Percentiles rank a stretch among this genome's conserved stretches.
Conservation (phyloP, 2,797 vertebrate species). For the Mastacembelus armatus region DNA sequence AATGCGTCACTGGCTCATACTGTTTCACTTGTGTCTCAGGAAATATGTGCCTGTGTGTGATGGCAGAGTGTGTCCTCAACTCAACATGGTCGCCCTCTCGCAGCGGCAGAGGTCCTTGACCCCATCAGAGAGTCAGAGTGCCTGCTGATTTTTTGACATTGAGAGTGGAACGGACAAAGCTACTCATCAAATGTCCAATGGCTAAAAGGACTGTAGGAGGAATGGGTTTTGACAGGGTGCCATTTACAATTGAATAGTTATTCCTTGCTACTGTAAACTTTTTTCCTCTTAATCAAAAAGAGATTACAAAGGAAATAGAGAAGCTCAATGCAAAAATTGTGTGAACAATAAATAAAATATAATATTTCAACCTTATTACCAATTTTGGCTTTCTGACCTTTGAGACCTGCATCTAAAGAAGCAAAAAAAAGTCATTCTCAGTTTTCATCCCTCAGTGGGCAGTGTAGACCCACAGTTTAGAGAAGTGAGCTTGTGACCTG, state of each 20-base stretch:
- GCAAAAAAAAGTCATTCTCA: too few relatives aligned
- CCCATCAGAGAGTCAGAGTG: constrained; percentile 77
- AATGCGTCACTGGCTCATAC: constrained; percentile 1
- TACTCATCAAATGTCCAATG: constrained; percentile 76
- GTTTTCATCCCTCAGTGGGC: too few relatives aligned
- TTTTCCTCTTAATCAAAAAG: constrained; percentile 16
- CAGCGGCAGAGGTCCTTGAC: constrained; percentile 73
- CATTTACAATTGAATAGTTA: constrained; percentile 70
- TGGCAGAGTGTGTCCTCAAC: constrained; percentile 66
- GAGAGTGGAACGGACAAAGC: constrained; percentile 76
- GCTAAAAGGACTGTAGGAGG: constrained; percentile 51
- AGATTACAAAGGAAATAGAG: background rate
- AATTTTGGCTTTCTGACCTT: too few relatives aligned
- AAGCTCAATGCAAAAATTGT: background rate
- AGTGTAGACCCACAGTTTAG: too few relatives aligned
- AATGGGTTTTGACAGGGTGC: constrained; percentile 70
- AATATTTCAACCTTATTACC: background rate
- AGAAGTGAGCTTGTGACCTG: too few relatives aligned
- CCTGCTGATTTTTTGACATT: constrained; percentile 80
- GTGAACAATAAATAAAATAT: constrained; percentile 2
- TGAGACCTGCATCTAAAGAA: too few relatives aligned
- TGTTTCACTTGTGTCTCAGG: constrained; percentile 42
- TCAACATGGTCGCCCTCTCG: constrained; percentile 72
- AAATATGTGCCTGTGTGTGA: constrained; percentile 48
- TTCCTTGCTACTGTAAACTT: constrained; percentile 32